Conservation (phyloP, 2,888 invertebrate species). For the Gastrophysa polygoni region DNA sequence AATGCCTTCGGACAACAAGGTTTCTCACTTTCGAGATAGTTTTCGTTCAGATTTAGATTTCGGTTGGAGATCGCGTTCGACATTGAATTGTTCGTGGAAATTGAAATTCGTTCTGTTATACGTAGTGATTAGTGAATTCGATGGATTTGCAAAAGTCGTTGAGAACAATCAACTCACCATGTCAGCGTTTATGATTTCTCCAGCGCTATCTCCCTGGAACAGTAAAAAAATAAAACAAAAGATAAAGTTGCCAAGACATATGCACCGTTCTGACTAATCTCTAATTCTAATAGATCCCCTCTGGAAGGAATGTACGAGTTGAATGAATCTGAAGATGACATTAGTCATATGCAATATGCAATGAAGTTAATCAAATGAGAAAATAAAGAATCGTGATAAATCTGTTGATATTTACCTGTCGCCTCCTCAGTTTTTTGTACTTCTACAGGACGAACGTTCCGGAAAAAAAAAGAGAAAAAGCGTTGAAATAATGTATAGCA, state of each 20-base stretch:
- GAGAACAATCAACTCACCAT: slow-evolving; percentile 71
- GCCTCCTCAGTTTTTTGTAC: slow-evolving; percentile 81
- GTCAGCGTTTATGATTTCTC: slow-evolving; percentile 76
- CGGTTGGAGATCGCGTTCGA: neutral
- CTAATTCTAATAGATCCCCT: no score
- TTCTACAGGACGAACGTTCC: slow-evolving; percentile 61
- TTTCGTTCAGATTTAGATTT: no score
- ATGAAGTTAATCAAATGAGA: no score
- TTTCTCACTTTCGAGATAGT: no score
- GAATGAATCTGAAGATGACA: slow-evolving; percentile 24
- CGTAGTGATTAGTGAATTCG: no score
- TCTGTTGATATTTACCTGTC: slow-evolving; percentile 71
- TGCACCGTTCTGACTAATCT: neutral
- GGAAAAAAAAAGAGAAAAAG: slow-evolving; percentile 36
- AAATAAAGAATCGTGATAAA: no score
- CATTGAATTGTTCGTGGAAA: no score
- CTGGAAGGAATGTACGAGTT: no score
- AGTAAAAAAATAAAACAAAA: slow-evolving; percentile 53
- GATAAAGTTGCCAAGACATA: slow-evolving; percentile 30
- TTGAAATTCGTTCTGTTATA: no score
- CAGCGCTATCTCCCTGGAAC: slow-evolving; percentile 81
- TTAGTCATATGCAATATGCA: no score
- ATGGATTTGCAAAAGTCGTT: no score
- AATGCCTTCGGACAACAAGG: no score
- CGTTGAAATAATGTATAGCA: slow-evolving; percentile 14